These are phyloP conservation scores for Gorsachius goisagi DNA, from an alignment of 2,113 vertebrate genomes.

Conservation along the genomic window DNA sequence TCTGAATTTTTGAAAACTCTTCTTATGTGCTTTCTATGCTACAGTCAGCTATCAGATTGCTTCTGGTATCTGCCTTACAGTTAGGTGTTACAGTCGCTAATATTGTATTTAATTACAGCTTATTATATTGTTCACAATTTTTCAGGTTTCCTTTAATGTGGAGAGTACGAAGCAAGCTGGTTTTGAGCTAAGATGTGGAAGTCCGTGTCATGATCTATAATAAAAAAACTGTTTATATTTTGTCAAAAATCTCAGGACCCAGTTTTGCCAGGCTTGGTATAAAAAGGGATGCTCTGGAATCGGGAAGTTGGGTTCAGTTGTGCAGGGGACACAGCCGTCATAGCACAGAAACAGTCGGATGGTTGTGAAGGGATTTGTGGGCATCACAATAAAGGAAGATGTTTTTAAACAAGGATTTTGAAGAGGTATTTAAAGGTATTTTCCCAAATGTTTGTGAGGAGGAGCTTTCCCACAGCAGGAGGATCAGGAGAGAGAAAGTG, in stretches of 20 bases:
- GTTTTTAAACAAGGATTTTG: neutral
- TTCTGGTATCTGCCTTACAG: neutral
- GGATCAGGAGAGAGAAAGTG: neutral
- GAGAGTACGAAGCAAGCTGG: neutral
- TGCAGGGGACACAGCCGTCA: neutral
- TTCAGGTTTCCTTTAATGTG: neutral
- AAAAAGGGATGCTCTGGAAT: neutral
- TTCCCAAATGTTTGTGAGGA: neutral
- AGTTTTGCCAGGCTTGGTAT: neutral
- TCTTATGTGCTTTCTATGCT: neutral
- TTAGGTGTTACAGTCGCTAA: neutral
- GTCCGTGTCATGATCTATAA: neutral
- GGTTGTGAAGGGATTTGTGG: neutral
- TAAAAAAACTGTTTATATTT: neutral
- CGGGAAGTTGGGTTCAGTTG: neutral
- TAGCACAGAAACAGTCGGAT: neutral
- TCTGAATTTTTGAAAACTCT: neutral
- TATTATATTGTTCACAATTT: neutral
- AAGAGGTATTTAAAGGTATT: neutral
- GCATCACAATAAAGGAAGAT: neutral
- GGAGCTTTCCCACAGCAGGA: neutral
- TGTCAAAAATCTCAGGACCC: neutral
- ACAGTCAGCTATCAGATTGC: neutral
- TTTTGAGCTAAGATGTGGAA: neutral
- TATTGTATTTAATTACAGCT: neutral